Percentiles rank a stretch among this genome's conserved stretches.
Evolutionary conservation across 1,140 invertebrate species (phyloP).

Genomic region (Nephotettix cincticeps): DNA sequence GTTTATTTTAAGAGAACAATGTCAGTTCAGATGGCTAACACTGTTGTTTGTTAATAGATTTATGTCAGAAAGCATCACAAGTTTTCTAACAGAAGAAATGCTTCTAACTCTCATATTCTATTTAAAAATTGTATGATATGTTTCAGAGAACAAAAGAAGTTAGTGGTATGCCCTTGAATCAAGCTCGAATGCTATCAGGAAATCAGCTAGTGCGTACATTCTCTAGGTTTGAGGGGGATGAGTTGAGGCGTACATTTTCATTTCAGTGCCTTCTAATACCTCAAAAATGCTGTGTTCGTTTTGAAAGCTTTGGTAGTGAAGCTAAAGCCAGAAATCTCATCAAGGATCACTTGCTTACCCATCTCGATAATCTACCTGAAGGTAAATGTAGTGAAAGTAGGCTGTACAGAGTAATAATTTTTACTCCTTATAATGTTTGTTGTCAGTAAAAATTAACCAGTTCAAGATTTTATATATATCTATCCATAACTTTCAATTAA

Average conservation of each 20-base stretch:
- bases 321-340: slow-evolving; percentile 54
- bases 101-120: too few relatives aligned
- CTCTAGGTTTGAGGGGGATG: slow-evolving; percentile 55
- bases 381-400: not conserved
- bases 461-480: too few relatives aligned
- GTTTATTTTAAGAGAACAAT: too few relatives aligned
- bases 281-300: slow-evolving; percentile 51
- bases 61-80: too few relatives aligned
- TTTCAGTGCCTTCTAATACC: slow-evolving; percentile 55
- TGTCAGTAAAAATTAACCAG: too few relatives aligned
- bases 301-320: slow-evolving; percentile 61
- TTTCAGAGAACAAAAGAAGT: slow-evolving; percentile 39
- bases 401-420: too few relatives aligned
- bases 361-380: slow-evolving; percentile 48
- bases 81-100: too few relatives aligned
- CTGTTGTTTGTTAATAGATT: too few relatives aligned
- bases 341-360: slow-evolving; percentile 53
- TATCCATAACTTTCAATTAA: too few relatives aligned
- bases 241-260: slow-evolving; percentile 57
- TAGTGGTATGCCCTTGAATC: slow-evolving; percentile 42
- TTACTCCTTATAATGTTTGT: too few relatives aligned
- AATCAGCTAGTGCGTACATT: slow-evolving; percentile 58
- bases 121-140: too few relatives aligned
- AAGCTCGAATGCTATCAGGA: slow-evolving; percentile 53
- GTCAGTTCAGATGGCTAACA: too few relatives aligned